These are phyloP conservation scores for Platalea minor DNA, from an alignment of 2,797 vertebrate genomes.

Conservation along the genomic window DNA sequence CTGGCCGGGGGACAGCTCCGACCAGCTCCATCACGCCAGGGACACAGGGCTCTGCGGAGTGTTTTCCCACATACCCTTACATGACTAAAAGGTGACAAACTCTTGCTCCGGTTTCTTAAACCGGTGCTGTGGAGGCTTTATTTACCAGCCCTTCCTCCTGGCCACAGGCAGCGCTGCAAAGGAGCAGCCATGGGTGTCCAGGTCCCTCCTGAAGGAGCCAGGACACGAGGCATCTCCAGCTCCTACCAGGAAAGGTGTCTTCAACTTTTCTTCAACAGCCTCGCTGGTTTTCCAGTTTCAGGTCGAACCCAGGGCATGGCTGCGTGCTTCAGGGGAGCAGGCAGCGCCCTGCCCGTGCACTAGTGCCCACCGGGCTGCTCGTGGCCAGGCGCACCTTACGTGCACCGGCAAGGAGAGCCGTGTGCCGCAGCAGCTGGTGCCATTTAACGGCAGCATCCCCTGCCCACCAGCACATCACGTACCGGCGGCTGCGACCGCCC, in stretches of 20 bases:
- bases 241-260: background rate
- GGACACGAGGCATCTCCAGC: background rate
- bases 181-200: background rate
- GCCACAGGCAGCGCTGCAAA: background rate
- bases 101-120: background rate
- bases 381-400: accelerated
- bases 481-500: accelerated
- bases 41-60: background rate
- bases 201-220: background rate
- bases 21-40: background rate
- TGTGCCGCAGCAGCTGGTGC: accelerated
- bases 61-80: background rate
- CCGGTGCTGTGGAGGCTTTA: background rate
- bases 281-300: background rate
- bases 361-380: background rate
- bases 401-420: accelerated
- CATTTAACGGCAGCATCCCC: background rate
- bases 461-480: background rate
- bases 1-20: background rate
- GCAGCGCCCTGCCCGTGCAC: background rate
- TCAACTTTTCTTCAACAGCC: background rate
- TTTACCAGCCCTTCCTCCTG: background rate
- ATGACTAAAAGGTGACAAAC: background rate
- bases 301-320: background rate
- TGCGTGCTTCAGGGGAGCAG: background rate